Percentiles rank a stretch among this genome's conserved stretches.
These are phyloP conservation scores for Siderastrea radians DNA, from an alignment of 92 coral and sea anemone species.

Conservation along the genomic window DNA sequence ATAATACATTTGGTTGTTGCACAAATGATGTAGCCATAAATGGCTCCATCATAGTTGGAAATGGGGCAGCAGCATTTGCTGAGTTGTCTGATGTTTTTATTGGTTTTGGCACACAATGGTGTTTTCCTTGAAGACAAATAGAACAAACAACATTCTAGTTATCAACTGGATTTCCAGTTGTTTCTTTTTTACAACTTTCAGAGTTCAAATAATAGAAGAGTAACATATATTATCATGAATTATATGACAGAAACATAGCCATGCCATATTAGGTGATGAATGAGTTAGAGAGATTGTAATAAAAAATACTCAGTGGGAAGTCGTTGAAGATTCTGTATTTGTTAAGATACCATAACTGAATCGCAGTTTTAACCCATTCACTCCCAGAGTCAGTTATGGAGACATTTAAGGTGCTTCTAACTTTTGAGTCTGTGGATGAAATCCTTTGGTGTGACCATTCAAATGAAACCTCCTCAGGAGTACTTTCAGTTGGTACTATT, in stretches of 20 bases:
- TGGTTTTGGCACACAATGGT: not conserved
- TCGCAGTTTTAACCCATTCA: no score
- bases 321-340: no score
- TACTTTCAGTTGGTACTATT: no score
- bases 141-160: not conserved
- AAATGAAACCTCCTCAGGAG: no score
- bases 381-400: no score
- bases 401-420: no score
- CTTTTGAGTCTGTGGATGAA: no score
- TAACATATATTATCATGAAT: not conserved
- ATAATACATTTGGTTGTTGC: not conserved
- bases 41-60: not conserved
- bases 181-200: not conserved
- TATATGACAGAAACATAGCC: not conserved
- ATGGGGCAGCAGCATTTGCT: not conserved
- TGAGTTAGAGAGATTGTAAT: not conserved
- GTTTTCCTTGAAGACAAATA: not conserved
- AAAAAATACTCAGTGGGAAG: no score
- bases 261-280: not conserved
- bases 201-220: not conserved
- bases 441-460: no score
- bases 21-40: not conserved
- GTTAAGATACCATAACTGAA: no score
- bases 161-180: not conserved
- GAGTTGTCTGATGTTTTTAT: not conserved